A percentile compares a stretch with the other conserved stretches of the same genome.
phyloP scores from a whole-genome alignment of 1,140 invertebrate genomes.

The Drosophila saltans region DNA sequence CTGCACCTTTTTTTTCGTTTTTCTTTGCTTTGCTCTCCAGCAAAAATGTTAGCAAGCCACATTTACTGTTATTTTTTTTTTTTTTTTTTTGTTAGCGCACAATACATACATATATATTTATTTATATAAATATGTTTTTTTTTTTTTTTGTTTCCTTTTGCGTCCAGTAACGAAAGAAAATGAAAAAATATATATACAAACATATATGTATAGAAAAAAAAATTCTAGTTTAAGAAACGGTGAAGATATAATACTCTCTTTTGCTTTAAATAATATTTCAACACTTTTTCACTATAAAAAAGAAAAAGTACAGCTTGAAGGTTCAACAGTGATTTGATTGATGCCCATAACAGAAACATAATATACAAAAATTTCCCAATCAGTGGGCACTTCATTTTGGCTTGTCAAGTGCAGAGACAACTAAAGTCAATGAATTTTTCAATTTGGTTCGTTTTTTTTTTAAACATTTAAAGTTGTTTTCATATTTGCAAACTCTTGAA shows the following conservation, averaged over 20 bases:
- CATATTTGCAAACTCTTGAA: neutral
- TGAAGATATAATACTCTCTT: constrained; percentile 31
- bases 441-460: neutral
- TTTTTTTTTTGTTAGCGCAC: constrained; percentile 50
- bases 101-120: constrained; percentile 45
- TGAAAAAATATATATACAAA: constrained; percentile 29
- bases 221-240: constrained; percentile 27
- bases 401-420: neutral
- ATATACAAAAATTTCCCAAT: neutral
- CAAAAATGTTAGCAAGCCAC: constrained; percentile 69
- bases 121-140: neutral
- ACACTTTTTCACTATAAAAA: too few relatives aligned
- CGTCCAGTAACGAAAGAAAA: constrained; percentile 40
- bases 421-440: neutral
- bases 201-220: constrained; percentile 18
- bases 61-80: constrained; percentile 63
- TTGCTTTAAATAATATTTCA: too few relatives aligned
- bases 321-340: too few relatives aligned
- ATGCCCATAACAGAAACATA: too few relatives aligned
- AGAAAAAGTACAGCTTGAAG: too few relatives aligned
- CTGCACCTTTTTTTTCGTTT: constrained; percentile 24
- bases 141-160: constrained; percentile 34
- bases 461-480: neutral
- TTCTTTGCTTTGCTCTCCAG: constrained; percentile 23
- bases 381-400: neutral